Conservation (phyloP, 2,797 vertebrate genomes). For the Gephyroberyx darwinii region DNA sequence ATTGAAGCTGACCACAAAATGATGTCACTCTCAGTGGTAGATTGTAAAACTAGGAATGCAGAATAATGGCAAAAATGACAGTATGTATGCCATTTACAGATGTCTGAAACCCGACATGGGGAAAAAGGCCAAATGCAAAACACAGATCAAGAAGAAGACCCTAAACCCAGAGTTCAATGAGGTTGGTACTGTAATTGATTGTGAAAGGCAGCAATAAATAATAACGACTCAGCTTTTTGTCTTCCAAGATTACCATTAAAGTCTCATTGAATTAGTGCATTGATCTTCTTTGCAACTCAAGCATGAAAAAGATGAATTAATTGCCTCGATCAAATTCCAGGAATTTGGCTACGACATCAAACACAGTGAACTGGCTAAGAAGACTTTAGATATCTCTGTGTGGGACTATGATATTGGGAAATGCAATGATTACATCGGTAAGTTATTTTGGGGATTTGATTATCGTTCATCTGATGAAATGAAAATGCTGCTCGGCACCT, state of each 20-base stretch:
- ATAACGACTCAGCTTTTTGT: background rate
- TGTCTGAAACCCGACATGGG: constrained; percentile 98
- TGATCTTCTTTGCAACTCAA: background rate
- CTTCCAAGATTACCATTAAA: background rate
- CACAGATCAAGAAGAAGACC: constrained; percentile 98
- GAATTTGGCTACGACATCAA: constrained; percentile 98
- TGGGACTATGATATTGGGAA: constrained; percentile 99
- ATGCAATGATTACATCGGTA: constrained; percentile 96
- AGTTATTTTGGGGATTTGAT: constrained; percentile 49
- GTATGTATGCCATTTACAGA: constrained; percentile 72
- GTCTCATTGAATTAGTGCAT: background rate
- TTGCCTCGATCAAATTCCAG: constrained; percentile 69
- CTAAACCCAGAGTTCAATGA: constrained; percentile 98
- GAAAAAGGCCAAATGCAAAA: constrained; percentile 97
- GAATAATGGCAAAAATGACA: background rate
- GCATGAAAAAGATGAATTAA: background rate
- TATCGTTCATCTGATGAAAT: constrained; percentile 7
- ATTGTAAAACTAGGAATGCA: background rate
- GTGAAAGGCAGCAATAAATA: background rate
- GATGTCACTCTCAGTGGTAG: background rate
- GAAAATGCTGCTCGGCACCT: constrained; percentile 18
- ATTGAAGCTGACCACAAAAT: background rate
- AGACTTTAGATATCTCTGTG: constrained; percentile 92
- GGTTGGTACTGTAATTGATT: constrained; percentile 74
- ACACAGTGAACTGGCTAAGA: constrained; percentile 95